Evolutionary conservation across 1,140 invertebrate species (phyloP).

Genomic region (Tetragnatha versicolor): DNA sequence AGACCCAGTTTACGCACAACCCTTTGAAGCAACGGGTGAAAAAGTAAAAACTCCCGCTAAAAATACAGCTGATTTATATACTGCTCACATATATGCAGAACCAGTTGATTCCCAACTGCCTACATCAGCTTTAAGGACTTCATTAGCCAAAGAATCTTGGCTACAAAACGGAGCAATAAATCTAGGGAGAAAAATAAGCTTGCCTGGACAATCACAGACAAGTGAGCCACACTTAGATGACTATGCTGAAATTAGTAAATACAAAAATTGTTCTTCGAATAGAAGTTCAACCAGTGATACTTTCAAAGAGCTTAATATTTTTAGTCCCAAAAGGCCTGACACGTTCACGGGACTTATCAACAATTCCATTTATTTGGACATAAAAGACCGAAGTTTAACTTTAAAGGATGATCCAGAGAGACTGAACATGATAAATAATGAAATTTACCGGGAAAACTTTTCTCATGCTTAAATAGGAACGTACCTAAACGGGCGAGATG

Average conservation of each 20-base stretch:
- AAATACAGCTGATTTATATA: slow-evolving; percentile 12
- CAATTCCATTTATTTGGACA: slow-evolving; percentile 24
- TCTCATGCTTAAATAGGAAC: background rate
- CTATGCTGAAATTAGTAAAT: background rate
- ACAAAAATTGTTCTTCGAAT: background rate
- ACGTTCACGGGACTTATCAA: background rate
- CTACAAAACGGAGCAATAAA: slow-evolving; percentile 12
- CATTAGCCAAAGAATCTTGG: slow-evolving; percentile 17
- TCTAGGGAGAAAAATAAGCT: slow-evolving; percentile 22
- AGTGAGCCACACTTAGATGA: background rate
- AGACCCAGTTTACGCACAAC: slow-evolving; percentile 44
- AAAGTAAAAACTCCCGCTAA: background rate
- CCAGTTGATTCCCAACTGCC: slow-evolving; percentile 19
- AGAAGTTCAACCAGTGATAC: background rate
- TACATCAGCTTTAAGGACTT: background rate
- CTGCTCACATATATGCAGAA: slow-evolving; percentile 45
- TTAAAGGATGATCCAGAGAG: background rate
- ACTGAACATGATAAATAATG: slow-evolving; percentile 21
- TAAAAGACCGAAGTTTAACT: background rate
- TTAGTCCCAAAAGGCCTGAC: background rate
- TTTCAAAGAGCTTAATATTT: background rate
- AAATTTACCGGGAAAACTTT: slow-evolving; percentile 36
- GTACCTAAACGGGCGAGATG: too few species aligned
- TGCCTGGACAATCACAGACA: background rate
- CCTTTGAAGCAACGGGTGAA: slow-evolving; percentile 18